Conservation (phyloP, 2,797 vertebrate genomes). For the Acanthurus lineatus region DNA sequence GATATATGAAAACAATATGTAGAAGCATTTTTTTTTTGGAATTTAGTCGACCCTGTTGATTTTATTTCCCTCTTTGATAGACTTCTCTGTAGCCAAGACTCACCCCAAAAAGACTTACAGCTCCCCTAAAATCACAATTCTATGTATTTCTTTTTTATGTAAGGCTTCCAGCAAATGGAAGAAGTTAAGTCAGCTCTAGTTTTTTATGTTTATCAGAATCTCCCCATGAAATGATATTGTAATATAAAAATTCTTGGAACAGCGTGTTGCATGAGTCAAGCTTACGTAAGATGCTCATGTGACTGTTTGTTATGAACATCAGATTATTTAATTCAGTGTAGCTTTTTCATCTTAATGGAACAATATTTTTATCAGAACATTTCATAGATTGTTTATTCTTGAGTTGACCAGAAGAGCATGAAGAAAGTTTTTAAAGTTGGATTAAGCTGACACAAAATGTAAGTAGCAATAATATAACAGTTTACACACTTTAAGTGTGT, state of each 20-base stretch:
- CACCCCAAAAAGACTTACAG: slow-evolving; percentile 29
- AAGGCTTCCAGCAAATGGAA: slow-evolving; percentile 28
- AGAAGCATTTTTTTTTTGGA: slow-evolving; percentile 19
- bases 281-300: slow-evolving; percentile 14
- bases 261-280: slow-evolving; percentile 12
- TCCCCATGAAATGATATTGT: slow-evolving; percentile 12
- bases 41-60: slow-evolving; percentile 19
- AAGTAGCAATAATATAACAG: not conserved
- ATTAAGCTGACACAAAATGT: not conserved
- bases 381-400: slow-evolving; percentile 11
- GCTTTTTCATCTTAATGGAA: slow-evolving; percentile 17
- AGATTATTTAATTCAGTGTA: not conserved
- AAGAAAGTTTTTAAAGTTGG: not conserved
- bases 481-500: not conserved
- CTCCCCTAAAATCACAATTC: slow-evolving; percentile 13
- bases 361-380: not conserved
- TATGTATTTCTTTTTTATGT: slow-evolving; percentile 13
- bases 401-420: too few species aligned
- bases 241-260: slow-evolving; percentile 34
- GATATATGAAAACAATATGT: slow-evolving; percentile 48
- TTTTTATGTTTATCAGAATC: slow-evolving; percentile 32
- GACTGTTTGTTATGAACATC: slow-evolving; percentile 12
- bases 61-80: slow-evolving; percentile 34
- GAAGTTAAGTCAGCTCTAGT: slow-evolving; percentile 9
- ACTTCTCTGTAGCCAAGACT: not conserved